These are phyloP conservation scores for Nephrocerus scutellatus DNA, from an alignment of 2,888 invertebrate genomes.

Conservation along the genomic window DNA sequence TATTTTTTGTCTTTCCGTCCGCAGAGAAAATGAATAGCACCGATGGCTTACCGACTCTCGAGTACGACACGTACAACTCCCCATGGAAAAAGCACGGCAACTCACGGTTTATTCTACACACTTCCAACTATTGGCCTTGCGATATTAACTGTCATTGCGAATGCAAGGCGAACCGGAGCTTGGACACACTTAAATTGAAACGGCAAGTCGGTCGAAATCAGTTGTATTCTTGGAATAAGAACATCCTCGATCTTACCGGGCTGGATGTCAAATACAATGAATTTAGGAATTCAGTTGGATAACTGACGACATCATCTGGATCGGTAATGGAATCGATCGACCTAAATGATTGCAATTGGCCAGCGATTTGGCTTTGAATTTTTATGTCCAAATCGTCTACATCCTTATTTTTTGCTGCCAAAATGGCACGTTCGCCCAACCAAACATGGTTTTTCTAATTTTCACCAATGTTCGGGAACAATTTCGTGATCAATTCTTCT, in stretches of 20 bases:
- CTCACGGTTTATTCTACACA: slow-evolving; percentile 30
- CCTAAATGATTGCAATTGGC: background rate
- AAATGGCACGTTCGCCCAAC: slow-evolving; percentile 8
- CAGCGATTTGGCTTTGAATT: slow-evolving; percentile 8
- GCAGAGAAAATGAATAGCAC: slow-evolving; percentile 11
- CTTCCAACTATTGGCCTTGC: slow-evolving; percentile 31
- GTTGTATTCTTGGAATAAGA: slow-evolving; percentile 33
- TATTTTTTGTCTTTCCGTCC: slow-evolving; percentile 15
- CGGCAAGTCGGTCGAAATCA: slow-evolving; percentile 34
- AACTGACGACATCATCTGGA: slow-evolving; percentile 2
- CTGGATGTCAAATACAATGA: slow-evolving; percentile 29
- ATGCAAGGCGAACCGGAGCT: slow-evolving; percentile 32
- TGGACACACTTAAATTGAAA: slow-evolving; percentile 34
- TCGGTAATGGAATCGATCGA: slow-evolving; percentile 1
- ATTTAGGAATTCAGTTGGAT: slow-evolving; percentile 23
- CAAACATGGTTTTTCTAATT: slow-evolving; percentile 9
- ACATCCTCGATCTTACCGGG: slow-evolving; percentile 28
- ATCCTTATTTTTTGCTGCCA: slow-evolving; percentile 9
- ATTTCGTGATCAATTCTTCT: slow-evolving; percentile 11
- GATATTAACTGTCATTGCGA: slow-evolving; percentile 34
- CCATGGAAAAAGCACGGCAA: slow-evolving; percentile 32
- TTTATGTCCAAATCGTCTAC: slow-evolving; percentile 5
- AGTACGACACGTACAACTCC: slow-evolving; percentile 30
- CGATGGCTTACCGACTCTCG: slow-evolving; percentile 23
- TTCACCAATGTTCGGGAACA: slow-evolving; percentile 8